Evolutionary conservation across 1,140 invertebrate species (phyloP).

Genomic region (Psix sp.): DNA sequence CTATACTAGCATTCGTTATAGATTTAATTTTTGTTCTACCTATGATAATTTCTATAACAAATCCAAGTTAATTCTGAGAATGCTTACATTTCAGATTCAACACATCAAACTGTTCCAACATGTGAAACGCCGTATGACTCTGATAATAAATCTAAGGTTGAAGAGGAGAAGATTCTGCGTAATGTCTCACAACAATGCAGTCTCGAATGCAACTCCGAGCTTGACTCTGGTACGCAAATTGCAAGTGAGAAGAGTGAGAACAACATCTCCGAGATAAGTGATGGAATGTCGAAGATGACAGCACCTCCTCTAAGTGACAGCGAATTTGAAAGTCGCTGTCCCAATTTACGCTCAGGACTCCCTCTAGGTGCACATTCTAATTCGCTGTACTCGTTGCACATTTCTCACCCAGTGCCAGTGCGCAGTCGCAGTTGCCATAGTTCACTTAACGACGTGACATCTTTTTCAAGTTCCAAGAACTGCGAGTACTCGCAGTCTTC

Average conservation of each 20-base stretch:
- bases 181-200: slow-evolving; percentile 80
- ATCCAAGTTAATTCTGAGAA: slow-evolving; percentile 1
- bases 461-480: slow-evolving; percentile 63
- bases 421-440: slow-evolving; percentile 65
- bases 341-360: slow-evolving; percentile 13
- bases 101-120: slow-evolving; percentile 44
- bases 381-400: slow-evolving; percentile 67
- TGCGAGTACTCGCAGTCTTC: slow-evolving; percentile 64
- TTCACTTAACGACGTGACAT: slow-evolving; percentile 68
- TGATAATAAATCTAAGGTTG: slow-evolving; percentile 75
- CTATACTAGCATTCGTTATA: too few relatives aligned
- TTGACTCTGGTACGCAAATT: slow-evolving; percentile 83
- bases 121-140: slow-evolving; percentile 67
- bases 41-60: too few relatives aligned
- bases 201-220: slow-evolving; percentile 85
- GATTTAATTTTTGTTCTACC: too few relatives aligned
- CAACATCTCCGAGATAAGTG: slow-evolving; percentile 71
- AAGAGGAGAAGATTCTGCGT: slow-evolving; percentile 75
- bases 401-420: slow-evolving; percentile 53
- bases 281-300: slow-evolving; percentile 40
- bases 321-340: slow-evolving; percentile 36
- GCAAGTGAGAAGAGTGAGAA: slow-evolving; percentile 71
- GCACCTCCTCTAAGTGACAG: slow-evolving; percentile 32
- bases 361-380: slow-evolving; percentile 64
- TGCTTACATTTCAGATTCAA: slow-evolving; percentile 26